These are phyloP conservation scores for Sminthurinus signatus DNA, from an alignment of 1,140 invertebrate genomes.

Conservation along the genomic window DNA sequence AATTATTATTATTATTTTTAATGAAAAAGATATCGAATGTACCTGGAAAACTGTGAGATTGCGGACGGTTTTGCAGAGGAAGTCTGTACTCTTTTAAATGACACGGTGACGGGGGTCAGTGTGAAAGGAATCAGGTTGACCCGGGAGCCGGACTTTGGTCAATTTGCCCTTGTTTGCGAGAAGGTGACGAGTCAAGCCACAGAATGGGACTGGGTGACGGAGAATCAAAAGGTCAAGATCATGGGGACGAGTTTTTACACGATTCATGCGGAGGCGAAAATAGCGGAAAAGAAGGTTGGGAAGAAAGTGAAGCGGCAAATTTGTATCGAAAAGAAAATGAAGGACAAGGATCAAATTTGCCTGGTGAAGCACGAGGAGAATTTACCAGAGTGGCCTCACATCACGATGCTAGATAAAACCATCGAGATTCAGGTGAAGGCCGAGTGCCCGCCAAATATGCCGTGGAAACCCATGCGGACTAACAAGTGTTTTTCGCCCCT, in stretches of 20 bases:
- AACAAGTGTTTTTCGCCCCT: background rate
- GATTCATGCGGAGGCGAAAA: background rate
- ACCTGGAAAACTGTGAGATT: constrained; percentile 14
- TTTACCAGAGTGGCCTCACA: background rate
- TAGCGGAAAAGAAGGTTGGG: background rate
- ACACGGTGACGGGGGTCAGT: background rate
- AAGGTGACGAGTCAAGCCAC: background rate
- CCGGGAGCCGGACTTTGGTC: background rate
- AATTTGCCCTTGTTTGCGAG: constrained; percentile 11
- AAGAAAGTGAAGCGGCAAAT: background rate
- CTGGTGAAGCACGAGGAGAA: background rate
- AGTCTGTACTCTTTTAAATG: constrained; percentile 19
- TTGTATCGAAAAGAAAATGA: background rate
- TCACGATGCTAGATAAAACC: background rate
- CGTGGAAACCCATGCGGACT: background rate
- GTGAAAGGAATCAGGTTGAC: constrained; percentile 20
- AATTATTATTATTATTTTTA: too few relatives aligned
- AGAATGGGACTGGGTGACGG: constrained; percentile 16
- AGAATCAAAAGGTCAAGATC: background rate
- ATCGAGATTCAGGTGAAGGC: background rate
- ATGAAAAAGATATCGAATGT: constrained; percentile 30
- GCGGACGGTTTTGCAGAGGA: constrained; percentile 26
- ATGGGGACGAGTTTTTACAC: background rate
- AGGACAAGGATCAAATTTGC: background rate
- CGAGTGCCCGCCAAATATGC: background rate